These are phyloP conservation scores for Craterocephalus amniculus DNA, from an alignment of 2,797 vertebrate species.

Conservation along the genomic window DNA sequence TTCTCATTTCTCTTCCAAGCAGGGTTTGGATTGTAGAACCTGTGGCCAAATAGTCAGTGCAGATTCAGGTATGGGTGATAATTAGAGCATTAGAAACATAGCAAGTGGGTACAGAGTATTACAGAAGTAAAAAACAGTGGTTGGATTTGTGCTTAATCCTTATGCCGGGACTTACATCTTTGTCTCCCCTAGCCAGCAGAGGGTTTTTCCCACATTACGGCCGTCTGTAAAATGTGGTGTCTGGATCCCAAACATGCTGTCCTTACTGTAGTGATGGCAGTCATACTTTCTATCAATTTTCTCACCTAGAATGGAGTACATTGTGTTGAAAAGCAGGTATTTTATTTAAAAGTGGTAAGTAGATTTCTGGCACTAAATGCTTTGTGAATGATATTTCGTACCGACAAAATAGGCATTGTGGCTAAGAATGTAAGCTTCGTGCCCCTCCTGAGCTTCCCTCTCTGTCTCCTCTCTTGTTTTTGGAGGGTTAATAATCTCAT, in stretches of 20 bases:
- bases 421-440: slow-evolving; percentile 81
- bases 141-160: too few relatives aligned
- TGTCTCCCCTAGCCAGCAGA: slow-evolving; percentile 82
- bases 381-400: slow-evolving; percentile 61
- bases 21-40: slow-evolving; percentile 81
- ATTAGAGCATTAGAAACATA: background rate
- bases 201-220: slow-evolving; percentile 67
- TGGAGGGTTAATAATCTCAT: slow-evolving; percentile 85
- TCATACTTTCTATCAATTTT: slow-evolving; percentile 86
- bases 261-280: slow-evolving; percentile 69
- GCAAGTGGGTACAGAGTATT: background rate
- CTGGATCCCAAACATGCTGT: slow-evolving; percentile 81
- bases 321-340: background rate
- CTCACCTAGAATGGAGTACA: slow-evolving; percentile 70
- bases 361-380: background rate
- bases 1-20: slow-evolving; percentile 78
- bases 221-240: slow-evolving; percentile 88
- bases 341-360: background rate
- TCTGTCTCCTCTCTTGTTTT: slow-evolving; percentile 83
- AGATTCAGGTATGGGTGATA: background rate
- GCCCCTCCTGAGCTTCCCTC: slow-evolving; percentile 80
- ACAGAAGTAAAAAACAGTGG: background rate
- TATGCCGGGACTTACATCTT: slow-evolving; percentile 76
- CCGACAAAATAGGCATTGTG: slow-evolving; percentile 86
- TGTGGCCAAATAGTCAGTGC: slow-evolving; percentile 43